Percentiles rank a stretch among this genome's conserved stretches.
phyloP scores from a whole-genome alignment of 2,797 vertebrate genomes.

The Bradypodion pumilum region DNA sequence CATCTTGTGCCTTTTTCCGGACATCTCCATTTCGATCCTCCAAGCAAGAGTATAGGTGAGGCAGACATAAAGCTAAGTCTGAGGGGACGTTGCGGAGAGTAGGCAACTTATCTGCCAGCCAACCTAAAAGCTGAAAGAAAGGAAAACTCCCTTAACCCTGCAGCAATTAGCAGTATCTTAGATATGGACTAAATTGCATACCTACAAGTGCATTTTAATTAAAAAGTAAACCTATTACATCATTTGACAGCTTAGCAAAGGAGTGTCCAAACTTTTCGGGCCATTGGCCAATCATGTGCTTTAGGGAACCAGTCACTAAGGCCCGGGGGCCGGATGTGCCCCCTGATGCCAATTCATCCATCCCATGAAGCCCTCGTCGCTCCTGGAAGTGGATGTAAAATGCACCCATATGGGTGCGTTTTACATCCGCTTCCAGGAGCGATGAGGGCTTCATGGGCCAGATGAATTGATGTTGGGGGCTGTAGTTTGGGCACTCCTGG shows the following conservation, averaged over 20 bases:
- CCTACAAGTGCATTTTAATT: background rate
- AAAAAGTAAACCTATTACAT: background rate
- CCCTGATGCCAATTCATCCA: no score
- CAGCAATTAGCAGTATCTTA: background rate
- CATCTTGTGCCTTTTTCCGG: constrained; percentile 96
- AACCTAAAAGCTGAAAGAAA: constrained; percentile 86
- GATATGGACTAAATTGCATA: background rate
- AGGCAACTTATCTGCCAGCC: constrained; percentile 94
- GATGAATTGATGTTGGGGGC: no score
- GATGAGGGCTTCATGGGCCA: no score
- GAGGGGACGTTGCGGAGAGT: constrained; percentile 83
- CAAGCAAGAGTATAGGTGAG: constrained; percentile 89
- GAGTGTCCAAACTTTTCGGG: no score
- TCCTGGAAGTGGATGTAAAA: no score
- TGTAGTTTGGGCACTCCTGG: no score
- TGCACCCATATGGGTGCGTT: no score
- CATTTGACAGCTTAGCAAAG: background rate
- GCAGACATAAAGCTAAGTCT: constrained; percentile 88
- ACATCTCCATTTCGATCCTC: constrained; percentile 97
- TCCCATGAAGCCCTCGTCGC: no score
- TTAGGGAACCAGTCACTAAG: no score
- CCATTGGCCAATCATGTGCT: no score
- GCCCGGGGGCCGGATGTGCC: no score
- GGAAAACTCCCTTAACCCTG: constrained; percentile 24
- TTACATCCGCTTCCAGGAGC: no score